Conservation (phyloP, 1,140 invertebrate species). For the Goniozus legneri region DNA sequence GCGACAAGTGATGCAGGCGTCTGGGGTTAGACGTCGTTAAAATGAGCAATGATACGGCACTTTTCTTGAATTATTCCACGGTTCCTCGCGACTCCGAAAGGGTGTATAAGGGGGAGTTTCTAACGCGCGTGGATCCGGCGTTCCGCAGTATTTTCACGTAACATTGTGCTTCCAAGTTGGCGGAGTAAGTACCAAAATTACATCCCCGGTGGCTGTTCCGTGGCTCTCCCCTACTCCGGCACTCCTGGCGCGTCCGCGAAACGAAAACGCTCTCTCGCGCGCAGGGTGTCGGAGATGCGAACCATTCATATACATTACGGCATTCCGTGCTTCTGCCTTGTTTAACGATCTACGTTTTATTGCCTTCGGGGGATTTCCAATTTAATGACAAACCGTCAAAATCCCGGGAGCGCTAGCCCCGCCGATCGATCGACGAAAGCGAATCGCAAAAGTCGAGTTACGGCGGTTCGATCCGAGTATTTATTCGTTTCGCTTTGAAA, state of each 20-base stretch:
- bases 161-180: constrained; percentile 45
- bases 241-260: too few species aligned
- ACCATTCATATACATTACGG: constrained; percentile 42
- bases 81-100: constrained; percentile 34
- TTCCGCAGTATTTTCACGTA: constrained; percentile 45
- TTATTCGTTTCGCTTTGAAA: too few species aligned
- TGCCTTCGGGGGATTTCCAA: constrained; percentile 33
- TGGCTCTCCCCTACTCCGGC: too few species aligned
- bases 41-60: neutral
- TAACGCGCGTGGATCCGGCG: constrained; percentile 18
- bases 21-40: neutral
- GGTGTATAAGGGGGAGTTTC: neutral
- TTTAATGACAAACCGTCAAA: constrained; percentile 22
- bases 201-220: constrained; percentile 34
- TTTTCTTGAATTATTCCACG: constrained; percentile 16
- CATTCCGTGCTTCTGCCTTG: constrained; percentile 37
- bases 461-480: too few species aligned
- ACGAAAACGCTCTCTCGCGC: constrained; percentile 36
- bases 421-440: too few species aligned
- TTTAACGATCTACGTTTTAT: constrained; percentile 45
- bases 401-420: too few species aligned
- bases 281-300: constrained; percentile 23
- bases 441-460: too few species aligned
- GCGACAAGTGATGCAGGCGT: neutral
- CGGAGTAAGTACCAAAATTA: constrained; percentile 44